phyloP scores from a whole-genome alignment of 2,888 invertebrate species.

The Eupithecia vulgata region DNA sequence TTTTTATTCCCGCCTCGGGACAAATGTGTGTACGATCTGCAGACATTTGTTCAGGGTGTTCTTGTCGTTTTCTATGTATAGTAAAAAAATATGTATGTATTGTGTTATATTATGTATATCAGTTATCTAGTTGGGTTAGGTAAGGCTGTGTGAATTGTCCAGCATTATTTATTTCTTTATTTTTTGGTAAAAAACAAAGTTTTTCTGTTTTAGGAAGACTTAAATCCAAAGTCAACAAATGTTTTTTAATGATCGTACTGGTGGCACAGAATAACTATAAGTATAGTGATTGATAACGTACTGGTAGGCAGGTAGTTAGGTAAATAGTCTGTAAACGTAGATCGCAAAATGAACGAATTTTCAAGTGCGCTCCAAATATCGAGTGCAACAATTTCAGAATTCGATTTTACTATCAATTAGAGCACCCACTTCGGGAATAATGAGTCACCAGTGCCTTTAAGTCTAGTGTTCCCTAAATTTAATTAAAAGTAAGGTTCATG shows the following conservation, averaged over 20 bases:
- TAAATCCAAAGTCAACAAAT: neutral
- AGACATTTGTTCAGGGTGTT: too few relatives aligned
- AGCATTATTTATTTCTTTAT: too few relatives aligned
- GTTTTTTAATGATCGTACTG: neutral
- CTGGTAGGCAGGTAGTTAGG: neutral
- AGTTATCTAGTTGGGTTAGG: too few relatives aligned
- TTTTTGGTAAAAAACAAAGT: neutral
- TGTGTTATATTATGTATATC: too few relatives aligned
- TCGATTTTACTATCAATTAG: constrained; percentile 32
- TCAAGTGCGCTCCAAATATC: neutral
- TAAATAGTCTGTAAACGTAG: neutral
- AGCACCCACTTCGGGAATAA: constrained; percentile 29
- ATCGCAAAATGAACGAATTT: constrained; percentile 8
- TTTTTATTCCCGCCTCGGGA: too few relatives aligned
- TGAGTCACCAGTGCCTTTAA: constrained; percentile 27
- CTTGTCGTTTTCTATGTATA: too few relatives aligned
- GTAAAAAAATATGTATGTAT: too few relatives aligned
- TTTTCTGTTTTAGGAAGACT: neutral
- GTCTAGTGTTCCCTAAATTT: constrained; percentile 36
- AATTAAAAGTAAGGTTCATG: constrained; percentile 35
- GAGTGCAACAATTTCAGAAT: constrained; percentile 13
- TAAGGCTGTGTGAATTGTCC: too few relatives aligned
- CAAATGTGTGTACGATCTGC: too few relatives aligned
- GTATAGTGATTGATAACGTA: too few relatives aligned
- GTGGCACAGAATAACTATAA: too few relatives aligned